Conservation (phyloP, 2,113 vertebrate genomes). For the Apteryx mantelli region DNA sequence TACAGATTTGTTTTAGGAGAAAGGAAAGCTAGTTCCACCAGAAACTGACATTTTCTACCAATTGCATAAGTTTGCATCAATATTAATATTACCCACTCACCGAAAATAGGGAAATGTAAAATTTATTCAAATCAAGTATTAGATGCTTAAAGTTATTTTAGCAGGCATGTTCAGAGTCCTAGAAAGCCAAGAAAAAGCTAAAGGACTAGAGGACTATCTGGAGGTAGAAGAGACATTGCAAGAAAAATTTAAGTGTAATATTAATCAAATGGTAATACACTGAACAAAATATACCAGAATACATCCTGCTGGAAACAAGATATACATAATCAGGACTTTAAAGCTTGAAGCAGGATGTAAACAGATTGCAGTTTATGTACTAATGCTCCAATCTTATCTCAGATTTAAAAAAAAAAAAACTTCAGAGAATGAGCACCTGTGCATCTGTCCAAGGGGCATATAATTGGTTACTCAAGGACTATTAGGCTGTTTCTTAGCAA, state of each 20-base stretch:
- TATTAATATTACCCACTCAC: neutral
- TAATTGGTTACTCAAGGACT: slow-evolving; percentile 88
- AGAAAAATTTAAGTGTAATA: neutral
- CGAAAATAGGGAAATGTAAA: neutral
- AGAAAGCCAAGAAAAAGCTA: neutral
- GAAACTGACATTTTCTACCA: neutral
- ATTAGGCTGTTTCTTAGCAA: slow-evolving; percentile 88
- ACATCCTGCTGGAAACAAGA: neutral
- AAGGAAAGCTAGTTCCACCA: neutral
- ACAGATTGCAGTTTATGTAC: slow-evolving; percentile 24
- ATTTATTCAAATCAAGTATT: rapidly evolving
- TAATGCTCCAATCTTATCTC: slow-evolving; percentile 35
- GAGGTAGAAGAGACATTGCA: neutral
- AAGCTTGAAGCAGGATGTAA: slow-evolving; percentile 11
- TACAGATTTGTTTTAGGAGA: neutral
- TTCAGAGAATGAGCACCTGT: slow-evolving; percentile 57
- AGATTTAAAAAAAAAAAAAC: neutral
- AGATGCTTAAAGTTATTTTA: neutral
- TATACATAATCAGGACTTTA: neutral
- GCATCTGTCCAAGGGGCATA: slow-evolving; percentile 70
- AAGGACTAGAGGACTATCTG: neutral
- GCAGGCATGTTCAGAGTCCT: neutral
- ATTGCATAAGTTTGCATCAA: neutral
- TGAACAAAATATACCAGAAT: neutral
- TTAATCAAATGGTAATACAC: neutral